These are phyloP conservation scores for Haliclystus octoradiatus DNA, from an alignment of 30 jellyfish, hydroid and myxozoan species.

Conservation along the genomic window DNA sequence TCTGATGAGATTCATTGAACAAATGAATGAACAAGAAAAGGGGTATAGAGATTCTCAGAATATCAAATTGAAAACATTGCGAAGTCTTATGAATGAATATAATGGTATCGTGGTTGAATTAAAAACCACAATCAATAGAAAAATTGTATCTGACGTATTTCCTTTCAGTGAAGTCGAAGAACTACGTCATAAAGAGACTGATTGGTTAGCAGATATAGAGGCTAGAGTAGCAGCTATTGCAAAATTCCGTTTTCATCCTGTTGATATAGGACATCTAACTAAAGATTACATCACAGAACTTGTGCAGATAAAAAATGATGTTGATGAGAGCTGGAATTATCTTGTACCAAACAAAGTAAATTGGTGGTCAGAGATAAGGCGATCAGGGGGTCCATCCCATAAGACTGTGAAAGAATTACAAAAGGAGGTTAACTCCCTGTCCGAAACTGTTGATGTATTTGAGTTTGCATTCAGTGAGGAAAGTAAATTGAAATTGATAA, in stretches of 20 bases:
- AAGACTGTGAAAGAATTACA: background rate
- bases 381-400: background rate
- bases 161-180: background rate
- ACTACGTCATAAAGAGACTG: background rate
- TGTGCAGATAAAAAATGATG: background rate
- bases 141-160: background rate
- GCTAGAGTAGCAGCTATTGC: background rate
- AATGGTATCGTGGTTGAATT: background rate
- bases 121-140: background rate
- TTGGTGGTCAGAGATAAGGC: background rate
- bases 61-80: background rate
- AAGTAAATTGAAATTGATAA: background rate
- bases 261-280: background rate
- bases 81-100: background rate
- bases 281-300: background rate
- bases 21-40: background rate
- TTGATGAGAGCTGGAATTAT: background rate
- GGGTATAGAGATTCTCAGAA: constrained; percentile 18
- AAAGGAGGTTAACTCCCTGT: background rate
- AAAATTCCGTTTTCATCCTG: background rate
- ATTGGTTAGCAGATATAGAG: background rate
- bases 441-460: background rate
- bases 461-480: background rate
- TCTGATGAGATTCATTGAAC: background rate
- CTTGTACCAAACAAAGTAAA: background rate